Evolutionary conservation across 2,113 vertebrate species (phyloP), one percentile per base, ranked within the genome.

Genomic region (Heterochromis multidens): DNA sequence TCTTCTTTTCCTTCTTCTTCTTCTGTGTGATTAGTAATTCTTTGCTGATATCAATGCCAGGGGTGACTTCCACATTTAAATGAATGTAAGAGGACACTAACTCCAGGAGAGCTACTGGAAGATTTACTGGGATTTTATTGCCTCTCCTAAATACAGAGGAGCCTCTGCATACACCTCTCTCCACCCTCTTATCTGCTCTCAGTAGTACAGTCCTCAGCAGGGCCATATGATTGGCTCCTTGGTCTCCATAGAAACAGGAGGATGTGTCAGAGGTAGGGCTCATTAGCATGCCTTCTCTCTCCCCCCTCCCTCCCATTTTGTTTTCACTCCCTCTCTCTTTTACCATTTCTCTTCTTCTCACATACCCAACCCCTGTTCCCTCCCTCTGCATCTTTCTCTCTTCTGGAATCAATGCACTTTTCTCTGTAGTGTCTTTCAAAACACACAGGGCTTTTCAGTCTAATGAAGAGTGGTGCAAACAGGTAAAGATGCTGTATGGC

Each of bases 181-280:
- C 79, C 93, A 91, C 95, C 95, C 94, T 95, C 93, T 91, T 63
- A 77, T 91, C 89, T 84, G 77, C 86, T 79, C 82, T 54, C 37
- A 79, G 91, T 96, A 95, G 96, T 96, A 95, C 92, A 21, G 94
- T 93, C 96, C 93, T 89, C 86, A 88, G 82, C 82, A 52, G 72
- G 82, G 89, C 89, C 87, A 82, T 87, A 74, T 3, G 85, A 96
- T 96, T 96, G 96, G 96, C 90, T 95, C 91, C 85, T 91, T 92
- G 94, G 95, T 96, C 91, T 95, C 96, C 95, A 96, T 96, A 89
- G 96, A 96, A 96, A 96, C 96, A 95, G 93, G 94, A 96, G 95
- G 95, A 95, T 95, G 95, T 96, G 94, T 95, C 95, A 94, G 94
- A 93, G 92, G 92, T 94, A 95, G 89, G 88, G 93, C 92, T 90